These are phyloP conservation scores for Labroides dimidiatus DNA, from an alignment of 2,797 vertebrate genomes.

Conservation along the genomic window DNA sequence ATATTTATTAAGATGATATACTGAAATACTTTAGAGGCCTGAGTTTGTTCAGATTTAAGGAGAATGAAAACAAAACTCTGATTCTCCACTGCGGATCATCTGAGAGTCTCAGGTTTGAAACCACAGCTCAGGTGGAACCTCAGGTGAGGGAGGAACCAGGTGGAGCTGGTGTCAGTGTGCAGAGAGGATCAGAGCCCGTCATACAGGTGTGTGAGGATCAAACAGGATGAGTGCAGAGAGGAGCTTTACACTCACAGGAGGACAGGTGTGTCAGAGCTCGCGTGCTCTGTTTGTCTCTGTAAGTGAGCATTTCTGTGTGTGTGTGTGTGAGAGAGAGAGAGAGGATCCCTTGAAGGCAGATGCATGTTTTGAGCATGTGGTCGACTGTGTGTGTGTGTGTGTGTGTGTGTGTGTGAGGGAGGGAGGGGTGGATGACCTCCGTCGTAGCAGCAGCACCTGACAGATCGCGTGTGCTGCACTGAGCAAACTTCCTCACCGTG, in stretches of 20 bases:
- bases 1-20: too few species aligned
- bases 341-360: slow-evolving; percentile 59
- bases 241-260: slow-evolving; percentile 27
- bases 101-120: too few species aligned
- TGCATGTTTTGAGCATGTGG: slow-evolving; percentile 60
- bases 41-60: too few species aligned
- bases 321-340: background rate
- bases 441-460: slow-evolving; percentile 74
- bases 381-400: slow-evolving; percentile 28
- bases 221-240: slow-evolving; percentile 7
- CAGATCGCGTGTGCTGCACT: slow-evolving; percentile 72
- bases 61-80: too few species aligned
- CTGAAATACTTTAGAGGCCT: too few species aligned
- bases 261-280: slow-evolving; percentile 65
- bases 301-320: slow-evolving; percentile 65
- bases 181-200: slow-evolving; percentile 5
- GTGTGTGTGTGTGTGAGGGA: background rate
- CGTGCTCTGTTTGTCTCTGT: slow-evolving; percentile 74
- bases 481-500: slow-evolving; percentile 63
- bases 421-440: slow-evolving; percentile 59
- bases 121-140: too few species aligned
- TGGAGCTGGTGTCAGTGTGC: background rate
- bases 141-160: too few species aligned
- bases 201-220: background rate
- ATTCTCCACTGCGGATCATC: too few species aligned